Percentiles rank a stretch among this genome's conserved stretches.
Evolutionary conservation across 2,113 vertebrate species (phyloP).

Genomic region (Istiophorus platypterus): DNA sequence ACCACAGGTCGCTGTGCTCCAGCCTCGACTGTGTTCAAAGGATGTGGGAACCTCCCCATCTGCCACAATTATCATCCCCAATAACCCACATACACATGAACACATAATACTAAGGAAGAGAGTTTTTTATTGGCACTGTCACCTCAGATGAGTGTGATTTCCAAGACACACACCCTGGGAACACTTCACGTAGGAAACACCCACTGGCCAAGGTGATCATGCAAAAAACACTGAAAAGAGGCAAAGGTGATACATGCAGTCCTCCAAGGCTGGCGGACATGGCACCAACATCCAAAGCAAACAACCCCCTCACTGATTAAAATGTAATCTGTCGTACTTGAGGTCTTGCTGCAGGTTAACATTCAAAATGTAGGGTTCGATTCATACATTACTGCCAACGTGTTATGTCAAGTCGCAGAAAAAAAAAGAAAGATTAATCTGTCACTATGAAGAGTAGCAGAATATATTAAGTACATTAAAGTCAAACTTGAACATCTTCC

Average conservation of each 20-base stretch:
- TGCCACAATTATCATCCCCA: constrained; percentile 37
- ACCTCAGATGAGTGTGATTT: constrained; percentile 53
- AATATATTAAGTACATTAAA: not conserved
- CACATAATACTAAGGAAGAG: constrained; percentile 45
- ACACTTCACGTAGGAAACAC: constrained; percentile 37
- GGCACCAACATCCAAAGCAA: constrained; percentile 22
- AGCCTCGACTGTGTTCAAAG: constrained; percentile 68
- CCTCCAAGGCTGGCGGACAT: constrained; percentile 3
- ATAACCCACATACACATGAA: constrained; percentile 48
- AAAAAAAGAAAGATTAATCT: constrained; percentile 19
- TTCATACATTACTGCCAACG: not conserved
- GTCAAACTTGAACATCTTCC: constrained; percentile 31
- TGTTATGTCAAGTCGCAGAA: not conserved
- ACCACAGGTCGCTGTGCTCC: constrained; percentile 48
- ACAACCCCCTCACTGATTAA: constrained; percentile 5
- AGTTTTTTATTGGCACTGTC: constrained; percentile 65
- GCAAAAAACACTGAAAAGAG: constrained; percentile 17
- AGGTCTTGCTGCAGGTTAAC: constrained; percentile 10
- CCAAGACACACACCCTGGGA: constrained; percentile 31
- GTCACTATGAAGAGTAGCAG: constrained; percentile 5
- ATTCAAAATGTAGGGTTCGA: not conserved
- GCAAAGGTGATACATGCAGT: constrained; percentile 17
- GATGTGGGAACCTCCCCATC: constrained; percentile 55
- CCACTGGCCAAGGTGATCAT: constrained; percentile 23
- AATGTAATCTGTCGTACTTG: constrained; percentile 1